phyloP scores from a whole-genome alignment of 2,888 invertebrate genomes.

The Pseudococcus longispinus region DNA sequence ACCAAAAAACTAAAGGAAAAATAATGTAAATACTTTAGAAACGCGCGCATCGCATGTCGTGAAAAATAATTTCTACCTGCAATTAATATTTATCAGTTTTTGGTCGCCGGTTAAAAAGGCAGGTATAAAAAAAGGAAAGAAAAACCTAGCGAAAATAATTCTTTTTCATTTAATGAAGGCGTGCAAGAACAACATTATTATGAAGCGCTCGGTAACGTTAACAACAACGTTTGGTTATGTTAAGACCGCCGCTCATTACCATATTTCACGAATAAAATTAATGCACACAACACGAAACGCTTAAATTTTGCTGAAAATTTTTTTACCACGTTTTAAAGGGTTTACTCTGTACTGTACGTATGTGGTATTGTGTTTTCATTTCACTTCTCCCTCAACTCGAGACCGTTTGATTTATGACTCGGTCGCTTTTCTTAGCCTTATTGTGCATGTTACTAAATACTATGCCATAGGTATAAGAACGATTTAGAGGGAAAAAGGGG shows the following conservation, averaged over 20 bases:
- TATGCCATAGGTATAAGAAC: too few relatives aligned
- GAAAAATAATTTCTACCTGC: neutral
- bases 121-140: neutral
- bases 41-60: neutral
- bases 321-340: neutral
- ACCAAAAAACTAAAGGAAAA: neutral
- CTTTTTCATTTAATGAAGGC: slow-evolving; percentile 30
- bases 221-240: neutral
- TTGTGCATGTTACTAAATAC: neutral
- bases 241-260: slow-evolving; percentile 22
- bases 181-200: neutral
- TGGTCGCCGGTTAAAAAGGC: neutral
- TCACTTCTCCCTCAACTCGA: neutral
- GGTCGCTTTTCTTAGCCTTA: neutral
- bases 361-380: neutral
- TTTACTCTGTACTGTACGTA: neutral
- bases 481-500: too few relatives aligned
- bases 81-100: neutral
- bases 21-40: neutral
- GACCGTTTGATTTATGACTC: neutral
- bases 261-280: slow-evolving; percentile 39
- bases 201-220: neutral
- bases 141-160: slow-evolving; percentile 28
- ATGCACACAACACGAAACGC: slow-evolving; percentile 38
- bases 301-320: neutral